Base-by-base conservation (phyloP, 2,888 invertebrate species). In the Cataglyphis cursor region DNA sequence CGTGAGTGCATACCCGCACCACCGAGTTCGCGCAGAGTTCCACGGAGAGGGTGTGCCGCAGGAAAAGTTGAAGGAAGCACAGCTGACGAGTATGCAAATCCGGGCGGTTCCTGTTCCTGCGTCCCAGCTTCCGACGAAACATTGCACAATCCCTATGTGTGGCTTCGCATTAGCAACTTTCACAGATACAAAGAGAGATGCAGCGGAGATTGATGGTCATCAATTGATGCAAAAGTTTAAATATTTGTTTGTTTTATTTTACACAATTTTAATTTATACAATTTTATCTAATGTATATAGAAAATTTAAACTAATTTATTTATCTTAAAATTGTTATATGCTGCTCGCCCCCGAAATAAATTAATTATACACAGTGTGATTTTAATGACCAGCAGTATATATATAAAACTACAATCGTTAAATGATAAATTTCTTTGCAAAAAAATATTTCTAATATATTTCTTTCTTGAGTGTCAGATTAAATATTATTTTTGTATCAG, bases 81-180 rank as follows among this genome's bases (percentile, higher is more conserved):
- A 95, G 95, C 95, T 95, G 95, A 94, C 95, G 94, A 94, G 93
- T 95, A 95, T 95, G 95, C 95, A 95, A 95, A 95, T 95, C 93
- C 91, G 90, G 90, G 91, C 89, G 73, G 61, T 68, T 76, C 83
- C 81, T 54, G 83, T 78, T 54, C 44, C 84, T 84, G 51, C 86
- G 64, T 76, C 87, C 76, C 68, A 64, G 24, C 65, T 80, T 76
- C 82, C 83, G 80, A 84, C 90, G 90, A 92, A 91, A 93, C 91
- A 93, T 91, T 92, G 93, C 92, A 80, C 78, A 92, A 92, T 93
- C 90, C 92, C 92, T 92, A 89, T 90, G 90, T 90, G 91, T 90
- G 91, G 91, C 87, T 91, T 91, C 90, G 91, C 91, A 92, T 93
- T 92, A 88, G 83, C 87, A 91, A 93, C 93, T 92, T 93, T 87